phyloP scores from a whole-genome alignment of 1,140 invertebrate genomes.

The Diorhabda sublineata region DNA sequence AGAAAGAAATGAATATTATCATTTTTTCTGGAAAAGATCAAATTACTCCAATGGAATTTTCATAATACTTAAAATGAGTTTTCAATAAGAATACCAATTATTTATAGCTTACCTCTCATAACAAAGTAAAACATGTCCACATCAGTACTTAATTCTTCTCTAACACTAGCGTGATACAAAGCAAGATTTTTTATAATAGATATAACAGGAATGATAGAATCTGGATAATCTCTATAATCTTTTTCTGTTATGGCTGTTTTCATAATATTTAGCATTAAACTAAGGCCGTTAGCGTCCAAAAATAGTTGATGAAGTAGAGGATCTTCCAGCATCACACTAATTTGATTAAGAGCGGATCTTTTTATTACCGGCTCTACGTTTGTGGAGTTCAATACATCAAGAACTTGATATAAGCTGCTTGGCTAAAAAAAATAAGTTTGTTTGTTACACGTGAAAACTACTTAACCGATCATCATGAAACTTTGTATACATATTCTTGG shows the following conservation, averaged over 20 bases:
- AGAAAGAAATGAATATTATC: no score
- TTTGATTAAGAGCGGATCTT: slow-evolving; percentile 56
- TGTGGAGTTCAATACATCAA: slow-evolving; percentile 45
- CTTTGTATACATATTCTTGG: no score
- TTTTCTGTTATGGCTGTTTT: slow-evolving; percentile 54
- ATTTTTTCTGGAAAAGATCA: no score
- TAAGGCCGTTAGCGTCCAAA: slow-evolving; percentile 43
- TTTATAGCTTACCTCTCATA: slow-evolving; percentile 52
- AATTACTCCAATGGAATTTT: not conserved
- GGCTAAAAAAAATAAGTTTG: slow-evolving; percentile 31
- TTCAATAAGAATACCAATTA: not conserved
- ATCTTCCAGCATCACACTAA: slow-evolving; percentile 58
- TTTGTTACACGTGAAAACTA: no score
- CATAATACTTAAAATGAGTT: not conserved
- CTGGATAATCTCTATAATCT: slow-evolving; percentile 60
- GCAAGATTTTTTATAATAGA: slow-evolving; percentile 57
- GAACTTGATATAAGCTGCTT: slow-evolving; percentile 46
- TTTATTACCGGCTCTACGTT: slow-evolving; percentile 54
- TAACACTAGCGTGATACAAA: slow-evolving; percentile 47
- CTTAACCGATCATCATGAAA: no score
- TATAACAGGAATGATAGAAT: slow-evolving; percentile 60
- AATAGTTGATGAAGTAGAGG: slow-evolving; percentile 52
- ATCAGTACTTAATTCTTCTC: slow-evolving; percentile 53
- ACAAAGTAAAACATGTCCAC: slow-evolving; percentile 53
- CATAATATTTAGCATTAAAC: slow-evolving; percentile 41